Evolutionary conservation across 2,888 invertebrate species (phyloP), one percentile per base, ranked within the genome.

Genomic region (Cheilosia scutellata): DNA sequence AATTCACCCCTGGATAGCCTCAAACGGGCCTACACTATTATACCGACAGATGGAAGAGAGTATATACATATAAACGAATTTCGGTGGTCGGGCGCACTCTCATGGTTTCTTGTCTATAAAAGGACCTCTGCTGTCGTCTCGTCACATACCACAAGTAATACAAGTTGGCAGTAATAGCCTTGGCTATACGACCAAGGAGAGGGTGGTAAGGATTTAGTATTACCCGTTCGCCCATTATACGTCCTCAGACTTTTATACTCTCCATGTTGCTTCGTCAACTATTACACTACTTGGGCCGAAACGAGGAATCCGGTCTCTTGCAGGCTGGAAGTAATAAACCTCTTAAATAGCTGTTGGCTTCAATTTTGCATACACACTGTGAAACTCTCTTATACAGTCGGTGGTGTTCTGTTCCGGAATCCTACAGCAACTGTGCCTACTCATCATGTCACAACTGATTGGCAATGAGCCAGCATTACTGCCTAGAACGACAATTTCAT

Each of bases 371-470:
- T 80, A 71, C 62, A 80, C 60, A 76, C 55, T 42, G 71, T 53
- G 68, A 79, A 70, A 75, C 65, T 78, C 70, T 75, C 51, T 77
- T 65, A 29, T 29, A n/a, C n/a, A 63, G 70, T 49, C 55, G 27
- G 27, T 63, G 68, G 55, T 66, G 65, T 70, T 47, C 47, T 27
- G 27, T 25, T 11, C 25, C 47, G 57, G 49, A 58, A 29, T 66
- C 49, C 66, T 51, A 49, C 47, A 77, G 49, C 72, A 74, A 72
- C 74, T 79, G 62, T 86, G 84, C 84, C 80, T 86, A 80, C 84
- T 86, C 84, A 86, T 86, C 84, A 80, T 86, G 84, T 86, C 84
- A 80, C 80, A 86, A 86, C 84, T 86, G 84, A 86, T 86, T 86
- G 84, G 84, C 84, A 86, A 80, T 86, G 84, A 86, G 84, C 84